Evolutionary conservation across 1,140 invertebrate genomes (phyloP).

Genomic region (Trichoplusia ni): DNA sequence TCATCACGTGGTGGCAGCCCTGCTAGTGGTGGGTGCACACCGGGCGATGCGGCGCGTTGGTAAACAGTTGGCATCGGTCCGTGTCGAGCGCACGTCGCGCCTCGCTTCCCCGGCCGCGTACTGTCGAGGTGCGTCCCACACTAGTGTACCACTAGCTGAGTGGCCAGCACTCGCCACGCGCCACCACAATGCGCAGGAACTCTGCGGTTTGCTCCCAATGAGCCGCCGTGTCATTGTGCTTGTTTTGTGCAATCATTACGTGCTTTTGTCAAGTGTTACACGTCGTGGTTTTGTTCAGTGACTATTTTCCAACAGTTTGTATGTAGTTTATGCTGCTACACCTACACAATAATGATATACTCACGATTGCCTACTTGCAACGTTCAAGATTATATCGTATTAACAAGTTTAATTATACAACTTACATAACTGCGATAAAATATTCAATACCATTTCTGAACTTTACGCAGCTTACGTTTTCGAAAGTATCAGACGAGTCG

Average conservation of each 20-base stretch:
- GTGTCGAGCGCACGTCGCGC: conserved; percentile 51
- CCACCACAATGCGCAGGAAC: conserved; percentile 65
- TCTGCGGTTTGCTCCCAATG: conserved; percentile 52
- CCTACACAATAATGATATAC: conserved; percentile 7
- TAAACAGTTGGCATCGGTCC: conserved; percentile 65
- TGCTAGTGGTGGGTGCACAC: conserved; percentile 51
- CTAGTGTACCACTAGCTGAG: conserved; percentile 29
- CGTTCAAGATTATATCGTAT: conserved; percentile 14
- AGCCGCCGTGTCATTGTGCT: conserved; percentile 48
- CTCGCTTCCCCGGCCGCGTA: conserved; percentile 15
- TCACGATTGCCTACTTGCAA: conserved; percentile 14
- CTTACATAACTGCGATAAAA: conserved; percentile 42
- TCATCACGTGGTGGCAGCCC: conserved; percentile 27
- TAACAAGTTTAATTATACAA: conserved; percentile 42
- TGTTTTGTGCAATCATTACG: conserved; percentile 43
- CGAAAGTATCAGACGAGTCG: conserved; percentile 30
- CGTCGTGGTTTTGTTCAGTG: conserved; percentile 41
- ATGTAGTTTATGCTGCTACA: neutral
- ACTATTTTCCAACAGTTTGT: conserved; percentile 31
- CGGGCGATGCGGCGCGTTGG: conserved; percentile 50
- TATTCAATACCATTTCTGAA: conserved; percentile 32
- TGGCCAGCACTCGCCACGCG: conserved; percentile 38
- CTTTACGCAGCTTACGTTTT: conserved; percentile 38
- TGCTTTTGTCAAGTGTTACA: conserved; percentile 45
- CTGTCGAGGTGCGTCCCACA: conserved; percentile 21